phyloP scores from a whole-genome alignment of 2,888 invertebrate species.

The Globia sparganii region DNA sequence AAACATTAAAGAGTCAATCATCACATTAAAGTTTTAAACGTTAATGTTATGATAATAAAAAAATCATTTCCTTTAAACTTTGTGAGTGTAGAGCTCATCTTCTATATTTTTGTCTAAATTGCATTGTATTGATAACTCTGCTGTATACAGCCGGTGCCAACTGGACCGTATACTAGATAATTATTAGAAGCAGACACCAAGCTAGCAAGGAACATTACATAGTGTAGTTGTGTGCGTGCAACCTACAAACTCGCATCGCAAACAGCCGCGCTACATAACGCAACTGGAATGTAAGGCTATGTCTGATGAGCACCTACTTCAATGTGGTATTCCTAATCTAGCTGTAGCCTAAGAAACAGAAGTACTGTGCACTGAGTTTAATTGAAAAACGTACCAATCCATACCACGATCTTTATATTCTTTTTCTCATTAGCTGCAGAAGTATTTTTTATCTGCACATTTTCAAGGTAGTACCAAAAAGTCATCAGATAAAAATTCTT shows the following conservation, averaged over 20 bases:
- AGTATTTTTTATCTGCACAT: neutral
- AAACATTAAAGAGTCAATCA: neutral
- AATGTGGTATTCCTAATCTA: neutral
- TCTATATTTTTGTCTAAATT: neutral
- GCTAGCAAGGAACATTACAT: neutral
- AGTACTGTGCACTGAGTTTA: neutral
- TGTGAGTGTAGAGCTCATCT: neutral
- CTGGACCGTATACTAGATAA: conserved; percentile 6
- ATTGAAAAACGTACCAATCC: neutral
- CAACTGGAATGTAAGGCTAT: neutral
- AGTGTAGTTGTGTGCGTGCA: neutral
- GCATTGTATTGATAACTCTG: neutral
- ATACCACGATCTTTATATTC: neutral
- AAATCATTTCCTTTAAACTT: neutral
- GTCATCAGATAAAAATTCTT: neutral
- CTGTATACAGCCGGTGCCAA: neutral
- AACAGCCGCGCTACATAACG: neutral
- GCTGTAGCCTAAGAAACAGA: neutral
- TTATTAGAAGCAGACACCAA: neutral
- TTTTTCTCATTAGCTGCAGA: neutral
- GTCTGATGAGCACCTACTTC: neutral
- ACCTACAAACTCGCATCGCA: neutral
- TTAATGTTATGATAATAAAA: neutral
- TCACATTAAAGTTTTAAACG: neutral
- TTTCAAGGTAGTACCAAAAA: neutral